Conservation (phyloP, 2,888 invertebrate species). For the Drosophila anomalata region DNA sequence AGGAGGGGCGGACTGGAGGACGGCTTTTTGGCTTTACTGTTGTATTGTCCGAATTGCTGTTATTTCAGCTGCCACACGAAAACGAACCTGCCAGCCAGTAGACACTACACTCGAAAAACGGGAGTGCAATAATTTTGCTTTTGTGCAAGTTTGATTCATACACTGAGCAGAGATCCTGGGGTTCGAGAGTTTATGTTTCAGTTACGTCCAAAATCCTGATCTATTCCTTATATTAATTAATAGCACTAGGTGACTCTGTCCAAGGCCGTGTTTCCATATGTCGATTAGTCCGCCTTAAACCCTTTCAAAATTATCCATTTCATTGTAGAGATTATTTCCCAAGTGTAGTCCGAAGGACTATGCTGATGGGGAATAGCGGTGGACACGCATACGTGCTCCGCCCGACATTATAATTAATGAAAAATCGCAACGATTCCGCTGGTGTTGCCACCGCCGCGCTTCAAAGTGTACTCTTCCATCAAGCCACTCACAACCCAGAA, state of each 20-base stretch:
- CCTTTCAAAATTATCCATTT: too few species aligned
- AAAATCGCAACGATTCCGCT: slow-evolving; percentile 64
- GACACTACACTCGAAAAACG: slow-evolving; percentile 26
- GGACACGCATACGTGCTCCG: slow-evolving; percentile 16
- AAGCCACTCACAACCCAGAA: slow-evolving; percentile 8
- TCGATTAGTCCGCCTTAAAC: too few species aligned
- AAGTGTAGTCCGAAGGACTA: slow-evolving; percentile 10
- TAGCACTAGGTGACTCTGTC: too few species aligned
- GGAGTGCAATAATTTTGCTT: too few species aligned
- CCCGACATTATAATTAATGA: slow-evolving; percentile 77
- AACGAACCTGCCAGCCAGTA: slow-evolving; percentile 45
- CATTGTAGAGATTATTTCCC: not conserved
- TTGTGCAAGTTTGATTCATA: too few species aligned
- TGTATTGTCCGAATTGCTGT: slow-evolving; percentile 47
- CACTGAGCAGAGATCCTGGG: too few species aligned
- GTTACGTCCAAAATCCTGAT: too few species aligned
- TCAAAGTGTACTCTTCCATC: slow-evolving; percentile 14
- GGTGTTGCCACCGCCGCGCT: slow-evolving; percentile 42
- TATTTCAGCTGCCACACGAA: slow-evolving; percentile 62
- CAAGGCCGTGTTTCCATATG: too few species aligned
- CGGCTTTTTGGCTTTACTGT: slow-evolving; percentile 24
- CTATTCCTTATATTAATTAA: too few species aligned
- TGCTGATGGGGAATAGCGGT: slow-evolving; percentile 13
- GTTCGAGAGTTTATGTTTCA: too few species aligned
- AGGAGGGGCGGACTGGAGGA: not conserved